Percentiles rank a stretch among this genome's conserved stretches.
Conservation (phyloP, 2,888 invertebrate species). For the Erebia epiphron region DNA sequence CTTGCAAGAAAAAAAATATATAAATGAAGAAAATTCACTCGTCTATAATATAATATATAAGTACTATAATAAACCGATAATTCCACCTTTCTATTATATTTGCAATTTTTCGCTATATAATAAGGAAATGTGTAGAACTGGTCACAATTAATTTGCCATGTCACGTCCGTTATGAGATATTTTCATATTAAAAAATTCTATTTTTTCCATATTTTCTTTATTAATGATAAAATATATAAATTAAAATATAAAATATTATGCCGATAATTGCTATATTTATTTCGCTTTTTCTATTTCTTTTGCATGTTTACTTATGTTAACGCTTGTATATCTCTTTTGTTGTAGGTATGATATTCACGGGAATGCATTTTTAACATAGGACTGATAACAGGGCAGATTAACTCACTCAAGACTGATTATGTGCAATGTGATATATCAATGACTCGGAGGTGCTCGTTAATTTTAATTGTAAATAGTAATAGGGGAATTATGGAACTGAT, state of each 20-base stretch:
- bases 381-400: conserved; percentile 70
- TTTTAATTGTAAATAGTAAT: conserved; percentile 61
- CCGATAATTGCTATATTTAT: neutral
- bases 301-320: conserved; percentile 68
- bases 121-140: too few species aligned
- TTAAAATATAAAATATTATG: neutral
- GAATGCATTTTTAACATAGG: conserved; percentile 76
- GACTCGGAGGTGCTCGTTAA: conserved; percentile 59
- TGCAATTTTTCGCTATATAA: neutral
- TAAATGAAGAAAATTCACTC: too few species aligned
- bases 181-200: neutral
- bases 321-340: conserved; percentile 77
- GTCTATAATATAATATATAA: too few species aligned
- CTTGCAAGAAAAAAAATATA: too few species aligned
- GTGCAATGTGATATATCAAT: conserved; percentile 66
- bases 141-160: too few species aligned
- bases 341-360: conserved; percentile 77
- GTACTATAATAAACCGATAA: too few species aligned
- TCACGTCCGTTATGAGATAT: too few species aligned
- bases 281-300: conserved; percentile 46
- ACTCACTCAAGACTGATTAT: conserved; percentile 56
- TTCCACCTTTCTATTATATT: neutral
- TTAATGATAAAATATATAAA: neutral
- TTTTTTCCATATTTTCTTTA: neutral
- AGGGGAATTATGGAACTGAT: conserved; percentile 47